A percentile compares a stretch with the other conserved stretches of the same genome.
Evolutionary conservation across 2,888 invertebrate species (phyloP).

Genomic region (Synergus laeviventris): DNA sequence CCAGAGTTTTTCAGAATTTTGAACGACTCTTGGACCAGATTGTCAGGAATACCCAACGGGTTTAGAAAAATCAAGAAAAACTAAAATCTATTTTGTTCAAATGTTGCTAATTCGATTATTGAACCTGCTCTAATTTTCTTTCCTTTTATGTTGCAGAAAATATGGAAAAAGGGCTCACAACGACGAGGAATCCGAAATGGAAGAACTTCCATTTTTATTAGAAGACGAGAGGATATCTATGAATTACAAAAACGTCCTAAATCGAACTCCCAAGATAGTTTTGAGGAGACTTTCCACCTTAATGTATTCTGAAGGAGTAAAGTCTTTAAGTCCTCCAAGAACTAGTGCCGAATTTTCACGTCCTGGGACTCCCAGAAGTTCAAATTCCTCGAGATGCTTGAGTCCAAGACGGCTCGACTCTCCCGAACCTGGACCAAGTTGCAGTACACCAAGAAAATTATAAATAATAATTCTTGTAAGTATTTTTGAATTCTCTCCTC

Average conservation of each 20-base stretch:
- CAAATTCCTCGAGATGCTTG: constrained; percentile 46
- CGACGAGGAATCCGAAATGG: constrained; percentile 43
- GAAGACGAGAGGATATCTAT: neutral
- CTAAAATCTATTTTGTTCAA: too few relatives aligned
- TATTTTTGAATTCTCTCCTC: constrained; percentile 45
- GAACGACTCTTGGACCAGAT: too few relatives aligned
- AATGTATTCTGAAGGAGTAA: constrained; percentile 56
- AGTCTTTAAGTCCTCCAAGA: constrained; percentile 48
- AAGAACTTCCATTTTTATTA: neutral
- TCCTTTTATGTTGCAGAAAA: constrained; percentile 47
- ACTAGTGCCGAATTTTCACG: neutral
- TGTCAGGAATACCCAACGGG: too few relatives aligned
- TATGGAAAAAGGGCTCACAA: constrained; percentile 49
- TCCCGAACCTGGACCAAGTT: constrained; percentile 52
- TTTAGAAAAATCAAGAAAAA: too few relatives aligned
- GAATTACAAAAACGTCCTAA: neutral
- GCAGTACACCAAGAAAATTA: constrained; percentile 50
- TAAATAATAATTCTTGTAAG: neutral
- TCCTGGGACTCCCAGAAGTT: constrained; percentile 40
- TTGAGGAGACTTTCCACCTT: constrained; percentile 62
- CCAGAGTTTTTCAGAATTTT: too few relatives aligned
- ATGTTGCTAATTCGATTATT: too few relatives aligned
- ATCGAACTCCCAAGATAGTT: constrained; percentile 58
- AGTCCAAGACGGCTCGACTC: constrained; percentile 34
- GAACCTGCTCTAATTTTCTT: constrained; percentile 31